Base-by-base conservation (phyloP, 1,140 invertebrate genomes). In the Dendroctonus valens region DNA sequence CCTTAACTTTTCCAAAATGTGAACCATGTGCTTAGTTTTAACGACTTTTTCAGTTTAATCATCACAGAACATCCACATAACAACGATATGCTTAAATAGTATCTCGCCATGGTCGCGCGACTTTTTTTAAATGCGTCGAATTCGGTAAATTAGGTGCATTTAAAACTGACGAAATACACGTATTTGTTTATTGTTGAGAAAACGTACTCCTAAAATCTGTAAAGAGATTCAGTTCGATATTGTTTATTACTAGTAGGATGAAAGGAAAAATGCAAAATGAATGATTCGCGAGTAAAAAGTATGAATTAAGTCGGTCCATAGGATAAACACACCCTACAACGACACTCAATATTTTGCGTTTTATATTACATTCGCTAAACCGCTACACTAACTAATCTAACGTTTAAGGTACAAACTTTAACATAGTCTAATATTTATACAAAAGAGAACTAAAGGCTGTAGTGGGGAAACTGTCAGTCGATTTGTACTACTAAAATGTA, bases 221-320 rank as follows among this genome's bases (percentile, higher is more conserved):
- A 49, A 53, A 64, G 52, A 64, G 61, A 55, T 64, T 64, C 61
- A 64, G 61, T 64, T 64, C 61, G 53, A 15, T 53, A 44, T 62
- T 53, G 38, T 53, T 55, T 55, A 64, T 38, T 40, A 64, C 50
- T 64, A 64, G 37, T 55, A 57, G n/a, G 61, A 15, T 51, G 7
- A 42, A 39, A 44, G 50, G 49, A 26, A 41, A 15, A 55, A 48
- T 55, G 41, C 37, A 50, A 38, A 50, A 59, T 46, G 42, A 42
- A 44, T 55, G 42, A 64, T 46, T 26, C 37, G 39, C 41, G 40
- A 44, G 14, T 49, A 50, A 64, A 52, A 9, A 6, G 50, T 12
- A 51, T 49, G 12, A 64, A 14, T 42, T 64, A 64, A 54, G 14
- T 64, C 61, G 57, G 61, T 64, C 48, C 52, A 40, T 49, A 64